Base-by-base conservation (phyloP, 2,888 invertebrate genomes). In the Hololepta plana region DNA sequence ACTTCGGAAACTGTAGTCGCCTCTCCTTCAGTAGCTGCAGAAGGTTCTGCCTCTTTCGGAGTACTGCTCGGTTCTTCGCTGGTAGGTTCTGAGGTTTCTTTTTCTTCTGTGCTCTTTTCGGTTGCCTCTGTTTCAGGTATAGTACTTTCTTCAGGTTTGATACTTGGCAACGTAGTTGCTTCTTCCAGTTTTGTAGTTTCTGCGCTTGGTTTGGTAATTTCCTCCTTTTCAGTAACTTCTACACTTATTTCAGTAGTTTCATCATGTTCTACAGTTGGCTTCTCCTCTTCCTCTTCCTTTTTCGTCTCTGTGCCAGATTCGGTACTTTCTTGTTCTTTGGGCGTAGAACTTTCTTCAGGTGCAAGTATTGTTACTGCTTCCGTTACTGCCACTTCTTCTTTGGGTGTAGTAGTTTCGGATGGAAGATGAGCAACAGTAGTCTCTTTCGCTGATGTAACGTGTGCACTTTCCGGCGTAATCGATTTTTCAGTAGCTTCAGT, bases 141-240 rank as follows among this genome's bases (percentile, higher is more conserved):
- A 19, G 22, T 23, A 10, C 14, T 30, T 6, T 10, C 15, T 13
- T 27, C 20, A 15, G 15, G 23, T 14, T 23, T 24, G 9, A 9
- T 29, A 8, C 14, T 23, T 15, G 20, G 29, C 15, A 9, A 15
- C 2, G 24, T 24, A 14, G 33, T 26, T 31, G 14, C 20, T 33
- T 33, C 29, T 14, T 15, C 13, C 24, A 17, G 16, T 7, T 22
- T 13, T 23, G 22, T 16, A 26, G 21, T 13, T 25, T 22, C 23
- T 9, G 14, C 20, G n/a, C n/a, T n/a, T n/a, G n/a, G n/a, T n/a
- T n/a, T n/a, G n/a, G n/a, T n/a, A 12, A 16, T 16, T 11, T 21
- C 12, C 15, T 26, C 17, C 12, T 20, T 21, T 23, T 26, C 15
- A 15, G 16, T 29, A n/a, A 17, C 12, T 11, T n/a, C 19, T 13